These are phyloP conservation scores for Ranitomeya imitator DNA, from an alignment of 2,113 vertebrate species.

Conservation along the genomic window DNA sequence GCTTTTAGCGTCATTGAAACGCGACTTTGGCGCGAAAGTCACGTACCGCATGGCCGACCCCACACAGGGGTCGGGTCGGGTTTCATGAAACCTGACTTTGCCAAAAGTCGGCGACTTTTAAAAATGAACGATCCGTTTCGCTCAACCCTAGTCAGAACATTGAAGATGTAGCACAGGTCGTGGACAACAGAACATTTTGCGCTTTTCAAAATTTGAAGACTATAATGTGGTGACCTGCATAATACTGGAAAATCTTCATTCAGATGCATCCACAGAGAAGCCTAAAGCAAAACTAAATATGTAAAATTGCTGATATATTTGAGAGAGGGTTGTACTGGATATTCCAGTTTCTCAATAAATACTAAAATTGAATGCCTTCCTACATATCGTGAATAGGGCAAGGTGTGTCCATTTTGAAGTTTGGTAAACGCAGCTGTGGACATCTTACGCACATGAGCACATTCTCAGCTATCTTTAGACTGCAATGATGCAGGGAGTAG, in stretches of 20 bases:
- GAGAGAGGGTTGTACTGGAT: not conserved
- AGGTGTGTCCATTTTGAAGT: slow-evolving; percentile 17
- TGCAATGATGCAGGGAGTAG: not conserved
- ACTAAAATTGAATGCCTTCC: not conserved
- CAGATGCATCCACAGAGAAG: not conserved
- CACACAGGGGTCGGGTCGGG: too few relatives aligned
- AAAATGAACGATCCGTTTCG: too few relatives aligned
- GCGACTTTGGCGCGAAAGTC: too few relatives aligned
- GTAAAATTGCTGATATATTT: not conserved
- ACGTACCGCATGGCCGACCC: too few relatives aligned
- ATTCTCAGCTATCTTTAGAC: slow-evolving; percentile 21
- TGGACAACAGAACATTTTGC: not conserved
- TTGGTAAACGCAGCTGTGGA: not conserved
- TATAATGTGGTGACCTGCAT: not conserved
- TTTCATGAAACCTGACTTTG: too few relatives aligned
- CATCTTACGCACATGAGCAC: slow-evolving; percentile 4
- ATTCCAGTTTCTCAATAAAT: slow-evolving; percentile 29
- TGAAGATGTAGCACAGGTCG: not conserved
- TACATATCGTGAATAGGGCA: not conserved
- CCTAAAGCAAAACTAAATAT: not conserved
- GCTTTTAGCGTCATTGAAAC: too few relatives aligned
- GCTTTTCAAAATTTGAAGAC: not conserved
- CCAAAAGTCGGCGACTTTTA: too few relatives aligned
- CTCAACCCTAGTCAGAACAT: too few relatives aligned
- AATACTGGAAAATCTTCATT: not conserved